Base-by-base conservation (phyloP, 2,797 vertebrate species). In the Bryconaethiops microstoma region DNA sequence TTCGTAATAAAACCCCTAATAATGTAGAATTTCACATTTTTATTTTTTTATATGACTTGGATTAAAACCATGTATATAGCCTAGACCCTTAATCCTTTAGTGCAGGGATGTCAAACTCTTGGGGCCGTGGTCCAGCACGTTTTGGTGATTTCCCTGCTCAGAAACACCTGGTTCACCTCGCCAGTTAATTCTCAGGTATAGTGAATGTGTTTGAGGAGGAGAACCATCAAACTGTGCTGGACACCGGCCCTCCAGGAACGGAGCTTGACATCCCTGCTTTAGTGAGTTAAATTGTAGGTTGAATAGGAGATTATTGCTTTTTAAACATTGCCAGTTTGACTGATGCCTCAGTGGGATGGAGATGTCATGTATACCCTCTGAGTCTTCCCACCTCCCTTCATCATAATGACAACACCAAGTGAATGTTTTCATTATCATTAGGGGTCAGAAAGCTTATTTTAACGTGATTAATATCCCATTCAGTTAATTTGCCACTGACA, bases 311-410 rank as follows among this genome's bases (percentile, higher is more conserved):
- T 6, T 17, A 1, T 60, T 80, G 5, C 63, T 39, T 65, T 83
- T 74, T 77, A 80, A 80, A 68, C 71, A 48, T 63, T 79, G 76
- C 80, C 82, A 77, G 68, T 69, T 62, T 84, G 70, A 83, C 67
- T 65, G 68, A 60, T 45, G 60, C 17, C 4, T 65, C 59, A 21
- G 67, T 64, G 67, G 80, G 74, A 83, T 10, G 7, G 14, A 21
- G 21, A n/a, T 21, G n/a, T 70, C 21, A 25, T 6, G 45, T 70
- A 50, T 23, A 4, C 25, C 62, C 62, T 64, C 25, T 35, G 29
- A 21, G 60, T 63, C 60, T 14, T 25, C 39, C 23, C 62, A 16
- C 42, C 40, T 67, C 7, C 57, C 5, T 14, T 64, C 63, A 65
- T 3, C 68, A 52, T 48, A 71, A 29, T 71, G 23, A 71, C 69